A percentile compares a stretch with the other conserved stretches of the same genome.
phyloP scores from a whole-genome alignment of 2,888 invertebrate genomes.

The Pyrochroa serraticornis region DNA sequence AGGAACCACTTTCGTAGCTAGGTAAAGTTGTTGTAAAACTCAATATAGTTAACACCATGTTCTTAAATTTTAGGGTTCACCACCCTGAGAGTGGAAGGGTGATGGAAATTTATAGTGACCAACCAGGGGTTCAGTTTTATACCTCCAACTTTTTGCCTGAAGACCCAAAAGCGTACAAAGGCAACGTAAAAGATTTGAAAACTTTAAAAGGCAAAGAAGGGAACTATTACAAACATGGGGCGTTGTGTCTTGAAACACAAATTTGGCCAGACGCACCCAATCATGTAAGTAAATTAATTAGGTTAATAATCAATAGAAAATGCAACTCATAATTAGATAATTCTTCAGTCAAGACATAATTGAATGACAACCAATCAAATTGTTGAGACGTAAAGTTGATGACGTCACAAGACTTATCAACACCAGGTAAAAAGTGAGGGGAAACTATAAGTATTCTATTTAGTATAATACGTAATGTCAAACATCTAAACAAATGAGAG shows the following conservation, averaged over 20 bases:
- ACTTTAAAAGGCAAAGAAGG: slow-evolving; percentile 44
- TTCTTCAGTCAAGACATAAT: too few species aligned
- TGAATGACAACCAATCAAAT: too few species aligned
- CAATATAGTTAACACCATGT: background rate
- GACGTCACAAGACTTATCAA: too few species aligned
- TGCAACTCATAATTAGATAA: too few species aligned
- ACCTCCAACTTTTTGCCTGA: slow-evolving; percentile 79
- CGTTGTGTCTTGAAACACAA: slow-evolving; percentile 90
- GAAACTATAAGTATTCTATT: too few species aligned
- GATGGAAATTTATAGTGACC: slow-evolving; percentile 82
- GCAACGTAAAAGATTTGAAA: slow-evolving; percentile 30
- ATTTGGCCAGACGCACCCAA: slow-evolving; percentile 91
- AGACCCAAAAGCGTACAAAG: slow-evolving; percentile 44
- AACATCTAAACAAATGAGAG: too few species aligned
- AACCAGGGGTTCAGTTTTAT: slow-evolving; percentile 91
- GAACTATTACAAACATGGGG: slow-evolving; percentile 60
- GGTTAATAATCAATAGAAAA: background rate
- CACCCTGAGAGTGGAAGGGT: slow-evolving; percentile 75
- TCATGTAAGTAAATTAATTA: slow-evolving; percentile 64
- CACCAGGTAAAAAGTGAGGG: too few species aligned
- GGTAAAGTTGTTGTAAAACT: slow-evolving; percentile 52
- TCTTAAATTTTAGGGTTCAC: slow-evolving; percentile 60
- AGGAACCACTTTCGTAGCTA: slow-evolving; percentile 67
- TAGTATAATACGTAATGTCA: too few species aligned
- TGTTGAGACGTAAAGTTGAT: too few species aligned